A percentile compares a stretch with the other conserved stretches of the same genome.
These are phyloP conservation scores for Eumacrocentrus americanus DNA, from an alignment of 2,888 invertebrate genomes.

Conservation along the genomic window DNA sequence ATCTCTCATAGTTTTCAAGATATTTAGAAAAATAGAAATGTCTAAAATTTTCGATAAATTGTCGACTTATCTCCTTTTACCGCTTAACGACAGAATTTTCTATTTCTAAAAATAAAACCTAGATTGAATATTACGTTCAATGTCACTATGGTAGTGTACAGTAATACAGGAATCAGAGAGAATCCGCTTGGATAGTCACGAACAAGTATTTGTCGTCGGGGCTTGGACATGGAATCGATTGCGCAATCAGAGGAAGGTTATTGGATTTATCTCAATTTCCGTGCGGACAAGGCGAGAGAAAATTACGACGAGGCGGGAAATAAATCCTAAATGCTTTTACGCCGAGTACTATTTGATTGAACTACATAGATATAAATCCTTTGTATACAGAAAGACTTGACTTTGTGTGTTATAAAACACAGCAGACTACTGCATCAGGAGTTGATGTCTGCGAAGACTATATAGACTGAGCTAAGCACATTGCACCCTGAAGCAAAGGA, in stretches of 20 bases:
- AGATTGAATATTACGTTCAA: too few species aligned
- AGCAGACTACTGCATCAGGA: background rate
- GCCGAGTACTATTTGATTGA: background rate
- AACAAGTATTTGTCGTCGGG: background rate
- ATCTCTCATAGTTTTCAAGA: too few species aligned
- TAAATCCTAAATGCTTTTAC: background rate
- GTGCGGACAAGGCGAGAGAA: slow-evolving; percentile 9
- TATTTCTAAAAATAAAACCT: too few species aligned
- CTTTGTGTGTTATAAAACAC: background rate
- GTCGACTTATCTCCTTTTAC: too few species aligned
- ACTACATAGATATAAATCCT: background rate
- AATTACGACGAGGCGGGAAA: slow-evolving; percentile 9
- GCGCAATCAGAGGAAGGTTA: slow-evolving; percentile 10
- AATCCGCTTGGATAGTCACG: background rate
- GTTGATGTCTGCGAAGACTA: background rate
- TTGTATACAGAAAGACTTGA: too few species aligned
- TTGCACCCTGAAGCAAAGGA: background rate
- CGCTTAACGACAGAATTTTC: too few species aligned
- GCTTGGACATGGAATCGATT: slow-evolving; percentile 1
- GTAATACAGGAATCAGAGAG: too few species aligned
- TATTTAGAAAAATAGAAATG: too few species aligned
- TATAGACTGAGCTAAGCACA: background rate
- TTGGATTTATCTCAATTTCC: slow-evolving; percentile 20
- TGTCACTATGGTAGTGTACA: too few species aligned
- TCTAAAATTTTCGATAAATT: too few species aligned